phyloP scores from a whole-genome alignment of 2,888 invertebrate genomes.

The Carterocephalus palaemon region DNA sequence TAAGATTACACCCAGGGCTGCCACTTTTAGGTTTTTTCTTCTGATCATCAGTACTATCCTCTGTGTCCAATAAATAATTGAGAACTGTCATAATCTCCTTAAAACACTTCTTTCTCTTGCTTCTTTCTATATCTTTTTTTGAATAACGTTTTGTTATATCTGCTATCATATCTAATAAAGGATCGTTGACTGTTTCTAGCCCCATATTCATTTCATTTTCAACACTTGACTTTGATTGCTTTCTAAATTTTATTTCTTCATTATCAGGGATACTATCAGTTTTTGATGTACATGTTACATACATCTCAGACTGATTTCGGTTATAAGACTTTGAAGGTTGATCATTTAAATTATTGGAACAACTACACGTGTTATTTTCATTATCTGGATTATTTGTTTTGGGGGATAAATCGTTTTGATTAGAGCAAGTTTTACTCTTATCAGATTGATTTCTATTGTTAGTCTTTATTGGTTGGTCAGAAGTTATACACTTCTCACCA shows the following conservation, averaged over 20 bases:
- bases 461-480: background rate
- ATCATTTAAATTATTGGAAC: background rate
- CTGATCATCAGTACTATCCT: conserved; percentile 47
- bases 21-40: conserved; percentile 28
- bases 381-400: background rate
- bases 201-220: conserved; percentile 34
- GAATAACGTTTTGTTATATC: conserved; percentile 67
- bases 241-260: conserved; percentile 16
- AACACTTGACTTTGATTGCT: conserved; percentile 24
- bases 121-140: conserved; percentile 54
- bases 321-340: background rate
- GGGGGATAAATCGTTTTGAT: background rate
- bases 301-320: background rate
- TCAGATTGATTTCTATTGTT: background rate
- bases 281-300: conserved; percentile 2
- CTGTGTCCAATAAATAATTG: conserved; percentile 67
- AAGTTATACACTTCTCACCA: background rate
- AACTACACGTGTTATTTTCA: background rate
- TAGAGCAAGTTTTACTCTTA: background rate
- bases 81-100: conserved; percentile 63
- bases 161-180: conserved; percentile 58
- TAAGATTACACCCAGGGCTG: conserved; percentile 9
- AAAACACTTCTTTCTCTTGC: conserved; percentile 62
- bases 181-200: conserved; percentile 37
- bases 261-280: background rate